A percentile compares a stretch with the other conserved stretches of the same genome.
Evolutionary conservation across 2,113 vertebrate genomes (phyloP).

Genomic region (Silurus asotus): DNA sequence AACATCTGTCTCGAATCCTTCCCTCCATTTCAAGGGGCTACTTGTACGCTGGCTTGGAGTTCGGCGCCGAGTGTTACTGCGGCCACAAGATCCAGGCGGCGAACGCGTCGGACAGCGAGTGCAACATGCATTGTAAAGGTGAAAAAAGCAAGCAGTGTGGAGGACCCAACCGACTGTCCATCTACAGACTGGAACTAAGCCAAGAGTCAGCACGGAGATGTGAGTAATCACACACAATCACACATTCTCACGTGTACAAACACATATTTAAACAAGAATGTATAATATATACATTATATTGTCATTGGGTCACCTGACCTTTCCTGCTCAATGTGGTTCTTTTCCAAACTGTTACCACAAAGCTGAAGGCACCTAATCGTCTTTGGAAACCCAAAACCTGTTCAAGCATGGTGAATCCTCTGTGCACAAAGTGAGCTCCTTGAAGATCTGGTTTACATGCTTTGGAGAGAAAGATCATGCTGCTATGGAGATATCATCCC

Average conservation of each 20-base stretch:
- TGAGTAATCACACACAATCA: conserved; percentile 67
- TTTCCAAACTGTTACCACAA: too few species aligned
- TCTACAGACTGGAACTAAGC: conserved; percentile 93
- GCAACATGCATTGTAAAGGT: conserved; percentile 94
- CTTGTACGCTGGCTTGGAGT: conserved; percentile 92
- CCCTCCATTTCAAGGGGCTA: conserved; percentile 81
- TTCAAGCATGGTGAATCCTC: too few species aligned
- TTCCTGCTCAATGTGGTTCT: too few species aligned
- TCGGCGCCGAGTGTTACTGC: conserved; percentile 95
- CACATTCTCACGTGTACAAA: background rate
- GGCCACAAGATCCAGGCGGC: conserved; percentile 91
- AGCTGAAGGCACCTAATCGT: too few species aligned
- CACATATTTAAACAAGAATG: too few species aligned
- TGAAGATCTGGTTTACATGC: too few species aligned
- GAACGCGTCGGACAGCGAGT: conserved; percentile 84
- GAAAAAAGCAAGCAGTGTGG: conserved; percentile 86
- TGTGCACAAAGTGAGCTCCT: too few species aligned
- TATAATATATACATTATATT: too few species aligned
- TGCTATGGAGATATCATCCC: too few species aligned
- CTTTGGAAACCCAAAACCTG: too few species aligned
- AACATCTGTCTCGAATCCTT: background rate
- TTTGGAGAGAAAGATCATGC: too few species aligned
- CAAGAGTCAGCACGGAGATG: conserved; percentile 90
- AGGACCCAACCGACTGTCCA: conserved; percentile 87
- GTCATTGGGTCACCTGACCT: too few species aligned